phyloP scores from a whole-genome alignment of 2,113 vertebrate genomes.

The Lycaon pictus region DNA sequence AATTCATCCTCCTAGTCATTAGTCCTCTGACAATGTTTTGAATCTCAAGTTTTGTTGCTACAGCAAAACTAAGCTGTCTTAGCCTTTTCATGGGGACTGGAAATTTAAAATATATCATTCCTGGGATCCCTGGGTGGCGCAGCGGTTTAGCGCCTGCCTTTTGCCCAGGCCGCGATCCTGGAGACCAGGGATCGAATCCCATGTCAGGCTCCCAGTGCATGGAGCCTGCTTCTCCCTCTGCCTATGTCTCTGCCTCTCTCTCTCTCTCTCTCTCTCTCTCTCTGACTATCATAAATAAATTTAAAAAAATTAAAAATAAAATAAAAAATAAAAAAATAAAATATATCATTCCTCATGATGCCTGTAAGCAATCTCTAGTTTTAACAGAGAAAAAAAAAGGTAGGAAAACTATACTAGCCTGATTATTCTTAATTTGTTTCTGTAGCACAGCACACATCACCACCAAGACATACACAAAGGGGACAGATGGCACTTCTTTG shows the following conservation, averaged over 20 bases:
- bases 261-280: no score
- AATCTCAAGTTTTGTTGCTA: conserved; percentile 57
- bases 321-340: not conserved
- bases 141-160: no score
- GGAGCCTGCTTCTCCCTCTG: no score
- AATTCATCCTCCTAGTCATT: conserved; percentile 14
- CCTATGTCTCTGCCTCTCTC: no score
- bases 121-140: not conserved
- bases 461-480: not conserved
- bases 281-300: no score
- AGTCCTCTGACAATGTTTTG: conserved; percentile 14
- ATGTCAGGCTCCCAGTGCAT: no score
- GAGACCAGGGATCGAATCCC: no score
- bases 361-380: conserved; percentile 20
- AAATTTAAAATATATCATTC: conserved; percentile 27
- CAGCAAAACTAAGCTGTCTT: conserved; percentile 34
- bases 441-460: not conserved
- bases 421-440: conserved; percentile 22
- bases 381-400: not conserved
- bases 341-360: not conserved
- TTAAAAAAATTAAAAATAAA: no score
- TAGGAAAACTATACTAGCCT: not conserved
- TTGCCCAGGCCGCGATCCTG: no score
- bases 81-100: not conserved
- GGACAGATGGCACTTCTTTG: not conserved